These are phyloP conservation scores for Lucifuga dentata DNA, from an alignment of 2,113 vertebrate genomes.

Conservation along the genomic window DNA sequence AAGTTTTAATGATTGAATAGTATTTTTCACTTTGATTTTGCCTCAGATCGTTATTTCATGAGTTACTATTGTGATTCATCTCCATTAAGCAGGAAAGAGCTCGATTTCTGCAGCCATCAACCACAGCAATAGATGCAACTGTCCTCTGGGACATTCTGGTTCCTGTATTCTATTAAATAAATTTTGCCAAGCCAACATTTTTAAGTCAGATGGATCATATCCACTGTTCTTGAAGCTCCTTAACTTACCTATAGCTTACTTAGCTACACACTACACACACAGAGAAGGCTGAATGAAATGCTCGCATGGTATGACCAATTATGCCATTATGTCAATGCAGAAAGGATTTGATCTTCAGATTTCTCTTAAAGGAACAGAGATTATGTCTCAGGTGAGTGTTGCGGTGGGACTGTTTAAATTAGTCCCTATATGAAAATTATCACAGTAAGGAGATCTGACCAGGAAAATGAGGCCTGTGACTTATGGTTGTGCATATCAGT, in stretches of 20 bases:
- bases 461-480: conserved; percentile 56
- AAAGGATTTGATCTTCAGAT: conserved; percentile 70
- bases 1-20: no score
- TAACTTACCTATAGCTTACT: no score
- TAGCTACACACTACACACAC: background rate
- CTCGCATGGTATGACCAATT: conserved; percentile 57
- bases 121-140: no score
- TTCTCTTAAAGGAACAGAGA: conserved; percentile 49
- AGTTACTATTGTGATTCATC: no score
- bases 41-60: no score
- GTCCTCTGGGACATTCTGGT: no score
- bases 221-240: no score
- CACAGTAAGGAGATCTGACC: conserved; percentile 46
- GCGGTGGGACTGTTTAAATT: conserved; percentile 55
- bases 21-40: no score
- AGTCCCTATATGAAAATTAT: conserved; percentile 59
- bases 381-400: conserved; percentile 43
- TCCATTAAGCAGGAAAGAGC: no score
- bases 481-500: conserved; percentile 53
- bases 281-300: conserved; percentile 15
- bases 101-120: no score
- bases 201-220: background rate
- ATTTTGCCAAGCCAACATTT: no score
- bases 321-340: conserved; percentile 57
- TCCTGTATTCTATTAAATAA: no score